Evolutionary conservation across 2,888 invertebrate genomes (phyloP).

Genomic region (Leptopterna dolabrata): DNA sequence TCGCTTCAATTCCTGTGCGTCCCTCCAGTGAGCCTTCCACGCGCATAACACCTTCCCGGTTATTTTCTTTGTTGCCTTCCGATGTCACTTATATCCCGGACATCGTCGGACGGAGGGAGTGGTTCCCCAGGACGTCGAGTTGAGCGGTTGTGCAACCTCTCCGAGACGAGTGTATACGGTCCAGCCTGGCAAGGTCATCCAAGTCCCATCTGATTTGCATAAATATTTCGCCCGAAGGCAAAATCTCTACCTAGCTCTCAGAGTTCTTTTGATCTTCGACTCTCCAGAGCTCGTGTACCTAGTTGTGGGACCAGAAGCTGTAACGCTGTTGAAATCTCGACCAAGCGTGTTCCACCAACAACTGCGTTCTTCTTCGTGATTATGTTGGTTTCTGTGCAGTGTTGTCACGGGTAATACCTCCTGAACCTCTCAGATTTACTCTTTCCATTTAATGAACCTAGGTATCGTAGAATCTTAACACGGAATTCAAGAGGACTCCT

Average conservation of each 20-base stretch:
- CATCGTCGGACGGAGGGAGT: neutral
- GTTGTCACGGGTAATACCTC: no score
- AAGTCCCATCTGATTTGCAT: neutral
- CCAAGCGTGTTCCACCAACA: no score
- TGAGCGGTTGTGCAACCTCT: neutral
- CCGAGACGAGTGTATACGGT: neutral
- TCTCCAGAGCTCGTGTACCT: no score
- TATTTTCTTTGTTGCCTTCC: no score
- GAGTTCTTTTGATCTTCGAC: neutral
- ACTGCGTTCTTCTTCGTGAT: no score
- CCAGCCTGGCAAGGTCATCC: neutral
- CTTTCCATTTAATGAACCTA: no score
- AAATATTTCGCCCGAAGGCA: neutral
- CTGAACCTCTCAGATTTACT: no score
- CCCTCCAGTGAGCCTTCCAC: neutral
- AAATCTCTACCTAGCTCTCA: neutral
- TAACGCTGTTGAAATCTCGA: no score
- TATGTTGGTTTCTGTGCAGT: no score
- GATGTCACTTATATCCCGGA: neutral
- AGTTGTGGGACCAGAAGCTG: no score
- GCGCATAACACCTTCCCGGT: neutral
- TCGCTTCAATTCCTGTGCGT: neutral
- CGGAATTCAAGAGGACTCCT: no score
- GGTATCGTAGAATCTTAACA: no score
- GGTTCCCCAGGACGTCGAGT: neutral